Evolutionary conservation across 2,888 invertebrate genomes (phyloP), one percentile per base, ranked within the genome.

Genomic region (Spicauda simplicius): DNA sequence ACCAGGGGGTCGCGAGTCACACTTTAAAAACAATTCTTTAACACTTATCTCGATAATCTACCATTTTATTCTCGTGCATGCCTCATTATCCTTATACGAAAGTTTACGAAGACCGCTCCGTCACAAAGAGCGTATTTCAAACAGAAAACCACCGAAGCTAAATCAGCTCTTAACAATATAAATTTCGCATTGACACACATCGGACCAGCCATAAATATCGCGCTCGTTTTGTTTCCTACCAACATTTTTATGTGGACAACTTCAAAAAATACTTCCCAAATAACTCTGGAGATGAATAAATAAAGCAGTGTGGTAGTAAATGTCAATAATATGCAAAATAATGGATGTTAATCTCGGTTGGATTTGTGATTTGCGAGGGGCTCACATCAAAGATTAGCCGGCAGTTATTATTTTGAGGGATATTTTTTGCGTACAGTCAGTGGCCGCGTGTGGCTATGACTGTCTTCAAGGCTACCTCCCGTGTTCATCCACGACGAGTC

Each of bases 291-390:
- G 81, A 80, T 78, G 76, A 84, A 92, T 92, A 92, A 93, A 92
- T 91, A 91, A 88, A 85, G 82, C 84, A 79, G 83, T 86, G 81
- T 84, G 90, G 92, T 90, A 91, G 91, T 93, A 92, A 92, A 91
- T 85, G 92, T 92, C 92, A 90, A 91, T 90, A 92, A 90, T 90
- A 93, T 92, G 90, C 88, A 91, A 91, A 92, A 90, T 91, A 92
- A 91, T 92, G 90, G 87, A 88, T 88, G 88, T 86, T 90, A 89
- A 91, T 91, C 88, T 89, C 76, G 82, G 79, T 75, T 79, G 84
- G 84, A 83, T 83, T 79, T 86, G 88, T 91, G 91, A 91, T 91
- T 92, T 91, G 91, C 86, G 90, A 89, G 84, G 80, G 79, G 77
- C 79, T 68, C 69, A 80, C 85, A 83, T 90, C 91, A 89, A 90